Percentiles rank a stretch among this genome's conserved stretches.
These are phyloP conservation scores for Tetramorium alpestre DNA, from an alignment of 1,140 invertebrate species.

Conservation along the genomic window DNA sequence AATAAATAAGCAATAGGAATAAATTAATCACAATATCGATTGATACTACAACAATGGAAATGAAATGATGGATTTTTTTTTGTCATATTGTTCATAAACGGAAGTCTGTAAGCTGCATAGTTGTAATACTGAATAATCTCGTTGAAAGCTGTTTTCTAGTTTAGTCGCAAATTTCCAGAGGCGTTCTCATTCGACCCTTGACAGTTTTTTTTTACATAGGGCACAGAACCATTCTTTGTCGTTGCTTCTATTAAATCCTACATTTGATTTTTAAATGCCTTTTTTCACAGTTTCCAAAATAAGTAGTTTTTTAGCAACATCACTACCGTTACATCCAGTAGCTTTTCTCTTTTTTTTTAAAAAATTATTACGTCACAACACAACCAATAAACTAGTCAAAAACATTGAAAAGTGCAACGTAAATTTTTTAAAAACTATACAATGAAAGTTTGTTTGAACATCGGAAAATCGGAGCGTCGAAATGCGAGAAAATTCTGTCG, in stretches of 20 bases:
- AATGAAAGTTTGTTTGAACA: neutral
- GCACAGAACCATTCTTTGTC: neutral
- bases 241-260: constrained; percentile 14
- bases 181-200: constrained; percentile 19
- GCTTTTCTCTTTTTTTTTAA: neutral
- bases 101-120: neutral
- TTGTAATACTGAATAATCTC: neutral
- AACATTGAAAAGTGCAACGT: neutral
- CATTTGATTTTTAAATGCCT: constrained; percentile 16
- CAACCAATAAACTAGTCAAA: neutral
- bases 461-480: too few relatives aligned
- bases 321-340: neutral
- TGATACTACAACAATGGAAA: neutral
- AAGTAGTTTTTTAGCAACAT: constrained; percentile 30
- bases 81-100: neutral
- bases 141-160: constrained; percentile 8
- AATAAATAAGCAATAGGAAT: constrained; percentile 16
- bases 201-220: constrained; percentile 44
- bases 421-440: neutral
- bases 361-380: neutral
- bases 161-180: constrained; percentile 8
- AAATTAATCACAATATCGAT: neutral
- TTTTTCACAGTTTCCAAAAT: constrained; percentile 25
- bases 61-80: neutral
- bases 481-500: neutral